These are phyloP conservation scores for Lepidocolaptes lacrymiger DNA, from an alignment of 2,797 vertebrate genomes.

Conservation along the genomic window DNA sequence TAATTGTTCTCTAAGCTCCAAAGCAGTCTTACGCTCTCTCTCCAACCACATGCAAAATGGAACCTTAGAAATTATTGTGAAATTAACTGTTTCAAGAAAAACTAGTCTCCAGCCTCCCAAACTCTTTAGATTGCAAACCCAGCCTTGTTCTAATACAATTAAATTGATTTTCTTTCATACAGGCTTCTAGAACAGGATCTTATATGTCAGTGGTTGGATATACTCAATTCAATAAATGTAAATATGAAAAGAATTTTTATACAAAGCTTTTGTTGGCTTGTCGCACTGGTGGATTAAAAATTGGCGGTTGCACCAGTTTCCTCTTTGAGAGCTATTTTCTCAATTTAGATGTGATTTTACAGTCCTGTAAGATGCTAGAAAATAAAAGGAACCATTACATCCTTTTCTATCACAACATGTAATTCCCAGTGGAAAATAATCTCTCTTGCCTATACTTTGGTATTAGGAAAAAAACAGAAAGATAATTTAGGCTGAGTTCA, in stretches of 20 bases:
- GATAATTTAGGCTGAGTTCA: background rate
- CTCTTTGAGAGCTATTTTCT: constrained; percentile 43
- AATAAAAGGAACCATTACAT: constrained; percentile 19
- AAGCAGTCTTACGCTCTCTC: constrained; percentile 62
- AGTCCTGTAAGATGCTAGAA: background rate
- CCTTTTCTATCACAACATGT: background rate
- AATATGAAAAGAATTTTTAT: constrained; percentile 58
- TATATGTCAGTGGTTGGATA: background rate
- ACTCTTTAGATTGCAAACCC: background rate
- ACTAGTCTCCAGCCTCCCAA: constrained; percentile 9
- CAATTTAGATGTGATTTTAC: constrained; percentile 16
- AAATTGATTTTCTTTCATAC: background rate
- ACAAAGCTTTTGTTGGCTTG: constrained; percentile 58
- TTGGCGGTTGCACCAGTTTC: constrained; percentile 26
- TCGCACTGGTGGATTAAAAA: background rate
- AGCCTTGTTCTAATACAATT: background rate
- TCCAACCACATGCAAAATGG: constrained; percentile 51
- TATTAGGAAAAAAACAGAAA: background rate
- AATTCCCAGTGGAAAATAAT: constrained; percentile 1
- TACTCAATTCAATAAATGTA: constrained; percentile 17
- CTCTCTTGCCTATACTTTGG: background rate
- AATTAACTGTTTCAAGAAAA: constrained; percentile 50
- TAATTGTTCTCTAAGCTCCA: constrained; percentile 71
- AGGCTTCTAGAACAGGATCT: background rate
- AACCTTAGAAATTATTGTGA: constrained; percentile 40